phyloP scores from a whole-genome alignment of 2,113 vertebrate genomes.

The Pangasianodon gigas region DNA sequence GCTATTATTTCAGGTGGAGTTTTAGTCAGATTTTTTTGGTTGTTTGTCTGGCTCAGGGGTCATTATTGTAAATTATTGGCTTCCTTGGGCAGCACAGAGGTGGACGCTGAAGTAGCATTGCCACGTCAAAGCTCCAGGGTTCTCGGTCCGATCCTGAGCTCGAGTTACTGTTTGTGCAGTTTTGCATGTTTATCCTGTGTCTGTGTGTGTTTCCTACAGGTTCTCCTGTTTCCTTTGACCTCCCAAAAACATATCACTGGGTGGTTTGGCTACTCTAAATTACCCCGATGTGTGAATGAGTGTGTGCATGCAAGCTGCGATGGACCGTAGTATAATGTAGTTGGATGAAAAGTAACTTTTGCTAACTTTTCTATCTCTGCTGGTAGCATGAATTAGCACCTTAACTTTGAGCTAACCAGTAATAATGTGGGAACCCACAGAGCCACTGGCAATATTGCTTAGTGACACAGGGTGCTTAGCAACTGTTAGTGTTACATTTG shows the following conservation, averaged over 20 bases:
- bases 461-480: background rate
- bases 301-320: background rate
- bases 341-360: background rate
- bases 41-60: background rate
- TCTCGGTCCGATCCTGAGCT: background rate
- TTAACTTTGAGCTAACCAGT: background rate
- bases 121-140: background rate
- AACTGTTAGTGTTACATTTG: background rate
- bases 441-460: background rate
- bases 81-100: background rate
- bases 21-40: background rate
- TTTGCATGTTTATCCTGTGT: background rate
- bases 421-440: background rate
- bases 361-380: background rate
- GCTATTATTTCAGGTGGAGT: background rate
- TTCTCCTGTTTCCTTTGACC: background rate
- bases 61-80: background rate
- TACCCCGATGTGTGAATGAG: background rate
- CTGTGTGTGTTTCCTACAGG: background rate
- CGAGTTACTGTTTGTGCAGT: background rate
- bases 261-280: background rate
- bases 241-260: background rate
- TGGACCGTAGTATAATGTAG: background rate
- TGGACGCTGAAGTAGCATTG: background rate
- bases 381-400: background rate